Percentiles rank a stretch among this genome's conserved stretches.
phyloP scores from a whole-genome alignment of 1,140 invertebrate genomes.

The Diplogasteroides magnus region DNA sequence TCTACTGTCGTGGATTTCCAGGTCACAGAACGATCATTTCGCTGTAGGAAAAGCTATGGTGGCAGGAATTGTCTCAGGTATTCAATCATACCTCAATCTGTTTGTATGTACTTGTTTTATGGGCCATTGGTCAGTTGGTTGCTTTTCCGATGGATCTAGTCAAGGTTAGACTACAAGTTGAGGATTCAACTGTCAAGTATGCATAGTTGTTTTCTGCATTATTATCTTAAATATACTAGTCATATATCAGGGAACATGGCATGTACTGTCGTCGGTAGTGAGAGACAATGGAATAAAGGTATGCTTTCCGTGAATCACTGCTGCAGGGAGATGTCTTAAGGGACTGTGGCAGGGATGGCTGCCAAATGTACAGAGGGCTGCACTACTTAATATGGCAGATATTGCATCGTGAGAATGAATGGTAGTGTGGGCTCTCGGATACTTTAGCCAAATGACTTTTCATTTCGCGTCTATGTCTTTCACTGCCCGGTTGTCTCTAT shows the following conservation, averaged over 20 bases:
- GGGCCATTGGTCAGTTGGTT: conserved; percentile 73
- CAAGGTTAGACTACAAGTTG: conserved; percentile 63
- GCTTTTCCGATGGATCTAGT: conserved; percentile 82
- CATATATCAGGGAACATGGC: not conserved
- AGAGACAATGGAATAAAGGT: not conserved
- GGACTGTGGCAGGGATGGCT: conserved; percentile 83
- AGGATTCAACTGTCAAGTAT: conserved; percentile 71
- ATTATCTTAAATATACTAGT: not conserved
- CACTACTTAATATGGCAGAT: conserved; percentile 74
- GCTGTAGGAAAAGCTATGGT: conserved; percentile 64
- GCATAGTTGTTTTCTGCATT: not conserved
- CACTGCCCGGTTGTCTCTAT: too few species aligned
- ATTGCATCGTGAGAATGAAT: conserved; percentile 64
- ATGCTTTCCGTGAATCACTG: not conserved
- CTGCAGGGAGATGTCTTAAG: conserved; percentile 61
- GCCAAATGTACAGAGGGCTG: conserved; percentile 78
- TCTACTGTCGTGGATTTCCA: not conserved
- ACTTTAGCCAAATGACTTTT: too few species aligned
- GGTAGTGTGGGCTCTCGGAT: too few species aligned
- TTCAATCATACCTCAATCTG: not conserved
- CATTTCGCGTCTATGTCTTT: too few species aligned
- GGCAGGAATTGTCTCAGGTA: conserved; percentile 71
- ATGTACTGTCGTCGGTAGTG: not conserved
- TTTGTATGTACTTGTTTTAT: not conserved
- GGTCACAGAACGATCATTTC: not conserved